Conservation (phyloP, 2,113 vertebrate genomes). For the Osmerus eperlanus region DNA sequence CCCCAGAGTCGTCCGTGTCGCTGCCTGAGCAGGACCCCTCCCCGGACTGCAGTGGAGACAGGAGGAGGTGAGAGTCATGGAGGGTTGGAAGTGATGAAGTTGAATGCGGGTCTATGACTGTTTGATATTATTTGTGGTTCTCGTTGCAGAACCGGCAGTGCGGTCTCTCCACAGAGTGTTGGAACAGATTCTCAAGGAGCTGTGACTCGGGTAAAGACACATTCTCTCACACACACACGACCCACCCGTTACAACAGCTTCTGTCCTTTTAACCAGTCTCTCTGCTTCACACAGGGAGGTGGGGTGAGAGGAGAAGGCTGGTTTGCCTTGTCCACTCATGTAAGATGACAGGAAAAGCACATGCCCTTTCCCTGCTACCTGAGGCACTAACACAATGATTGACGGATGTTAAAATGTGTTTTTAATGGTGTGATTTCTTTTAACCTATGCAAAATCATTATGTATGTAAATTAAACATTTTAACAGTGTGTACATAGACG, state of each 20-base stretch:
- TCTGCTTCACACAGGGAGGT: slow-evolving; percentile 66
- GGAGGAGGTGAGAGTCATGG: slow-evolving; percentile 63
- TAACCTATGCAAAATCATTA: slow-evolving; percentile 7
- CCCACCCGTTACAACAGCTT: neutral
- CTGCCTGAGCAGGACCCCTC: slow-evolving; percentile 54
- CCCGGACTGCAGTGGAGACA: slow-evolving; percentile 41
- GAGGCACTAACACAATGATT: neutral
- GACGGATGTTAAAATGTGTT: neutral
- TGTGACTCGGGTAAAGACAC: slow-evolving; percentile 42
- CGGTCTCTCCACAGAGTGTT: slow-evolving; percentile 36
- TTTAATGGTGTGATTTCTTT: slow-evolving; percentile 5
- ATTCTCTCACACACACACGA: neutral
- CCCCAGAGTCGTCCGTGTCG: slow-evolving; percentile 58
- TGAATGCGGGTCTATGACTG: neutral
- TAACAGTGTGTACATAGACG: slow-evolving; percentile 7
- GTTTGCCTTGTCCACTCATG: slow-evolving; percentile 81
- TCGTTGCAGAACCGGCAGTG: slow-evolving; percentile 45
- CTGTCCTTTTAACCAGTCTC: slow-evolving; percentile 17
- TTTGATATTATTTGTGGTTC: neutral
- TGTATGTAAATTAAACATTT: slow-evolving; percentile 39
- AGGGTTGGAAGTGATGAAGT: neutral
- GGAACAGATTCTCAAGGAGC: slow-evolving; percentile 11
- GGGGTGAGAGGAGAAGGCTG: slow-evolving; percentile 75
- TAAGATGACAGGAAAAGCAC: slow-evolving; percentile 54
- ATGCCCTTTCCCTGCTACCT: neutral